Evolutionary conservation across 2,797 vertebrate genomes (phyloP).

Genomic region (Helostoma temminkii): DNA sequence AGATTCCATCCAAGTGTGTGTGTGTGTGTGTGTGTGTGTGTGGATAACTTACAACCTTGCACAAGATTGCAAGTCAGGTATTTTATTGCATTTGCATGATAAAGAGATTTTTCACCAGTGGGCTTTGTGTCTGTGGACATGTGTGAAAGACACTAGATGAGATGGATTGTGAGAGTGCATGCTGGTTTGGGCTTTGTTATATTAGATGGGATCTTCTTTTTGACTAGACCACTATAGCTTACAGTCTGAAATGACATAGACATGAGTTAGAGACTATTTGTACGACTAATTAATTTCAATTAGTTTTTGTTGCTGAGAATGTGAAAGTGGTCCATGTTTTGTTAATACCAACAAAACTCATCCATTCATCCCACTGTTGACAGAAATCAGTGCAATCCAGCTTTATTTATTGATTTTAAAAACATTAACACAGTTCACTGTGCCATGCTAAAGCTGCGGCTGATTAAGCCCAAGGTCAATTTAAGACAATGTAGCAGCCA

Average conservation of each 20-base stretch:
- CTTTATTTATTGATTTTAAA: background rate
- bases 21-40: conserved; percentile 10
- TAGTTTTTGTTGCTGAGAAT: too few species aligned
- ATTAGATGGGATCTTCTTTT: background rate
- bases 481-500: too few species aligned
- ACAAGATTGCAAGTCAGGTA: conserved; percentile 42
- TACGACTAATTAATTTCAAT: too few species aligned
- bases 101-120: conserved; percentile 28
- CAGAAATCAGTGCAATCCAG: background rate
- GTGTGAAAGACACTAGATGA: conserved; percentile 18
- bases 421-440: background rate
- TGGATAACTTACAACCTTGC: conserved; percentile 46
- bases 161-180: conserved; percentile 2
- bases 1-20: conserved; percentile 15
- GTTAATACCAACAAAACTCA: too few species aligned
- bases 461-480: too few species aligned
- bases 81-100: conserved; percentile 49
- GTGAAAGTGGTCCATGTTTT: too few species aligned
- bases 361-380: too few species aligned
- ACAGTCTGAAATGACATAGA: background rate
- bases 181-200: background rate
- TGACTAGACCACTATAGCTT: background rate
- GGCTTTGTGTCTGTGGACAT: conserved; percentile 29
- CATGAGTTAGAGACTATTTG: background rate
- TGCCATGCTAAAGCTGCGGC: background rate